Evolutionary conservation across 2,113 vertebrate genomes (phyloP), one percentile per base, ranked within the genome.

Genomic region (Thinocorus orbignyianus): DNA sequence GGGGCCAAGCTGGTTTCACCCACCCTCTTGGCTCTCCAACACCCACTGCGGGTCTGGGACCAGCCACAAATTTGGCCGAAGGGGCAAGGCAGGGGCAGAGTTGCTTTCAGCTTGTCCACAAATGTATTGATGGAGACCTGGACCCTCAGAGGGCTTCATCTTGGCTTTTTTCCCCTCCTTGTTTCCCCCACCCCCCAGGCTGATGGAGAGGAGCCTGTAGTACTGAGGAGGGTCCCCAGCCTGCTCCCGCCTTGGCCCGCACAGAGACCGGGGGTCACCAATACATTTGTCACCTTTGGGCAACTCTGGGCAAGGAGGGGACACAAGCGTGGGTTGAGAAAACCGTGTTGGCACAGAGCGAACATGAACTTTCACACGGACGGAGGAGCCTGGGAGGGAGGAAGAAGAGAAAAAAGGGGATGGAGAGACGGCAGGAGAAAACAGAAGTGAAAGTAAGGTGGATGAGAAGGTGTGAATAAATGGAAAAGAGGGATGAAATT

Each of bases 271-370:
- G 42, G 51, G 81, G 26, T 62, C 69, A 68, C 57, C 70, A 93
- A 97, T 97, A 89, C 90, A 92, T 79, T 94, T 93, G 94, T 42
- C 57, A 90, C 92, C 52, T 60, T 71, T 92, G 81, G 81, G 95
- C 93, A 96, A 91, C 96, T 97, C 79, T 54, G 61, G 70, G 93
- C 60, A 19, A 64, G 82, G 92, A 86, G 65, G 72, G 87, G 91
- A 88, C 83, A 90, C 60, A 95, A 97, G 98, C 97, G 8, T 30
- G 88, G 91, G 88, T 78, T 57, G 74, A 96, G 97, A 94, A 96
- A 98, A 97, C 81, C 94, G 98, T 98, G 98, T 97, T 98, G 98
- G 98, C 98, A 98, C 98, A 97, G 97, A 97, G 98, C 93, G 98
- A 98, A 98, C 98, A 98, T 98, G 98, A 98, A 98, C 98, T 98